Percentiles rank a stretch among this genome's conserved stretches.
These are phyloP conservation scores for Agrilus planipennis DNA, from an alignment of 1,140 invertebrate genomes.

Conservation along the genomic window DNA sequence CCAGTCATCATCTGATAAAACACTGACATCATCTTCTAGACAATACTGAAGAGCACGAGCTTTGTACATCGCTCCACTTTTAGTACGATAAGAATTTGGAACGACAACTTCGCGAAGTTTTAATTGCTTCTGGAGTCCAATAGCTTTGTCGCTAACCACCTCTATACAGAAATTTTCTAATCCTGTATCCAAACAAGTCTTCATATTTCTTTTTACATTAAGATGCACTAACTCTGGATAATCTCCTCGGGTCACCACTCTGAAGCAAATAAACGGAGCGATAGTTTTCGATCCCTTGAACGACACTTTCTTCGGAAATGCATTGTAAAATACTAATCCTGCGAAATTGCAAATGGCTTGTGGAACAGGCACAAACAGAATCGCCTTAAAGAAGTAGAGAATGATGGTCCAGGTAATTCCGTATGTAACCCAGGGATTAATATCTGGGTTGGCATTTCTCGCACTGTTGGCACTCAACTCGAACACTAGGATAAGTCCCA, in stretches of 20 bases:
- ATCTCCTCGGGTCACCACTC: slow-evolving; percentile 91
- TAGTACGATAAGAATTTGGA: slow-evolving; percentile 72
- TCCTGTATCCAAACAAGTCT: slow-evolving; percentile 77
- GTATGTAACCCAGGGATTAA: slow-evolving; percentile 73
- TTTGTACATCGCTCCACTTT: slow-evolving; percentile 87
- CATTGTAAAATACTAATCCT: slow-evolving; percentile 85
- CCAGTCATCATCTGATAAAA: slow-evolving; percentile 84
- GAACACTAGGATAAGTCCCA: no score
- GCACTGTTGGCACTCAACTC: no score
- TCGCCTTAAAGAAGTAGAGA: slow-evolving; percentile 67
- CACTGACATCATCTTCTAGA: slow-evolving; percentile 81
- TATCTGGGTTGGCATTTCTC: slow-evolving; percentile 42
- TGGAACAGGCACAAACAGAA: slow-evolving; percentile 78
- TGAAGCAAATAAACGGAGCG: slow-evolving; percentile 90
- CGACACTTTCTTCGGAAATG: slow-evolving; percentile 85
- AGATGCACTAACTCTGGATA: slow-evolving; percentile 83
- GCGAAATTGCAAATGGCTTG: slow-evolving; percentile 87
- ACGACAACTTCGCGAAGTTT: slow-evolving; percentile 75
- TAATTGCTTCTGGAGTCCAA: slow-evolving; percentile 60
- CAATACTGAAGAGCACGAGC: slow-evolving; percentile 93
- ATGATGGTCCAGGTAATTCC: slow-evolving; percentile 58
- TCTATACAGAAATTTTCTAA: slow-evolving; percentile 95
- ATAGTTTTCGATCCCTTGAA: slow-evolving; percentile 81
- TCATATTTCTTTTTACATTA: slow-evolving; percentile 84
- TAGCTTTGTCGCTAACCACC: slow-evolving; percentile 88